These are phyloP conservation scores for Amazona finschi DNA, from an alignment of 2,797 vertebrate species.

Conservation along the genomic window DNA sequence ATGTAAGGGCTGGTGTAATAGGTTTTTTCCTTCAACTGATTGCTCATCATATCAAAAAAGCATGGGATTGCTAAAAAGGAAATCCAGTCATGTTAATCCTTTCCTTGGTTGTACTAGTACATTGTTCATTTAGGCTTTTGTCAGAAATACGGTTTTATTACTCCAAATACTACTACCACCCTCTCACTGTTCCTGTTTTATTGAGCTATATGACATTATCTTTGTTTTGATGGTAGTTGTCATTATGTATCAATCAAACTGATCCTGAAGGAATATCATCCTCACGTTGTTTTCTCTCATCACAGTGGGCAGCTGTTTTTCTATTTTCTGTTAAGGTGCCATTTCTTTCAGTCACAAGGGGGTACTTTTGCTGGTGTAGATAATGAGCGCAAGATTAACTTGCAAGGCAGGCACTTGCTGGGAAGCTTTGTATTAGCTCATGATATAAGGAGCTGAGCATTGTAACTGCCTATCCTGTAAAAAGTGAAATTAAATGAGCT, in stretches of 20 bases:
- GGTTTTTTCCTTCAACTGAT: not conserved
- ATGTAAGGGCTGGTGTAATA: not conserved
- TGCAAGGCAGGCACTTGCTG: slow-evolving; percentile 9
- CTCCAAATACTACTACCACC: slow-evolving; percentile 20
- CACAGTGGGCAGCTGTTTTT: slow-evolving; percentile 25
- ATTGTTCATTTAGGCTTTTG: slow-evolving; percentile 17
- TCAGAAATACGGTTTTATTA: slow-evolving; percentile 4
- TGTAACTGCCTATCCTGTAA: not conserved
- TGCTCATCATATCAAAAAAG: not conserved
- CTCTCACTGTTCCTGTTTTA: not conserved
- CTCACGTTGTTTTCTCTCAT: slow-evolving; percentile 39
- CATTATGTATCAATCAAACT: slow-evolving; percentile 52
- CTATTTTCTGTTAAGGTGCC: slow-evolving; percentile 37
- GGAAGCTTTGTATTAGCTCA: slow-evolving; percentile 36
- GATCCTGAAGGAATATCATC: slow-evolving; percentile 1
- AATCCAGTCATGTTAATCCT: not conserved
- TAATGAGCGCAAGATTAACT: slow-evolving; percentile 43
- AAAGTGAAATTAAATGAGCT: slow-evolving; percentile 18
- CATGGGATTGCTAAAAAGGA: not conserved
- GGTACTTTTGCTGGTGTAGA: slow-evolving; percentile 1
- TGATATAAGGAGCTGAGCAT: not conserved
- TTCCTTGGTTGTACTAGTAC: not conserved
- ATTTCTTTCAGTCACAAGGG: slow-evolving; percentile 19
- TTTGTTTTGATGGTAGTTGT: slow-evolving; percentile 45
- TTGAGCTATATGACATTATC: not conserved